These are phyloP conservation scores for Amphiprion ocellaris DNA, from an alignment of 2,113 vertebrate species.

Conservation along the genomic window DNA sequence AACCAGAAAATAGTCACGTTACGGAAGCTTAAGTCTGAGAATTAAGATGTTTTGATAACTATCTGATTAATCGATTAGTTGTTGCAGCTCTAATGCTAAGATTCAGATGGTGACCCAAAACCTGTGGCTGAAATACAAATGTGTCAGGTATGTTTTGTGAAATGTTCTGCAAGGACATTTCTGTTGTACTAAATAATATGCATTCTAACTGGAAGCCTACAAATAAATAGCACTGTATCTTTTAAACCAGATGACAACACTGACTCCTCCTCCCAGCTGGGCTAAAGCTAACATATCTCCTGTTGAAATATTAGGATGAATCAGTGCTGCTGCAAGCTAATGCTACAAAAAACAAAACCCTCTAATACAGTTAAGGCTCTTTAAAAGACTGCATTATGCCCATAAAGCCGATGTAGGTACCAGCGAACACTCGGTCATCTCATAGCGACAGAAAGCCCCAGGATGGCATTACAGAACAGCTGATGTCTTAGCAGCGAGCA, in stretches of 20 bases:
- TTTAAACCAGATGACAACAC: conserved; percentile 35
- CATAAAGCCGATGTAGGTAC: neutral
- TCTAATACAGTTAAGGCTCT: neutral
- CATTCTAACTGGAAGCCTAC: neutral
- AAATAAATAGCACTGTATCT: conserved; percentile 17
- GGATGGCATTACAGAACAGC: conserved; percentile 22
- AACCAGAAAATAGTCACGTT: too few species aligned
- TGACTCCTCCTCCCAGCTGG: conserved; percentile 18
- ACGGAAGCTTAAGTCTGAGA: too few species aligned
- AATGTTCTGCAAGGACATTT: too few species aligned
- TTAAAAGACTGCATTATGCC: neutral
- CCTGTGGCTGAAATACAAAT: too few species aligned
- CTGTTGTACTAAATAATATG: too few species aligned
- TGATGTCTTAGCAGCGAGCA: conserved; percentile 18
- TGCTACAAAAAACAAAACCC: conserved; percentile 2
- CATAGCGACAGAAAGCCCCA: conserved; percentile 6
- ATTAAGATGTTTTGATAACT: too few species aligned
- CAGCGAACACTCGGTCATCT: neutral
- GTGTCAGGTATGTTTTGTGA: too few species aligned
- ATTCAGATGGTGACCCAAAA: too few species aligned
- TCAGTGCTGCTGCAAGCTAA: conserved; percentile 20
- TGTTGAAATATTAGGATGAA: neutral
- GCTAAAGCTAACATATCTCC: neutral
- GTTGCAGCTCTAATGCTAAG: too few species aligned
- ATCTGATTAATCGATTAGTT: neutral